phyloP scores from a whole-genome alignment of 2,113 vertebrate species.

The Leucopsar rothschildi region DNA sequence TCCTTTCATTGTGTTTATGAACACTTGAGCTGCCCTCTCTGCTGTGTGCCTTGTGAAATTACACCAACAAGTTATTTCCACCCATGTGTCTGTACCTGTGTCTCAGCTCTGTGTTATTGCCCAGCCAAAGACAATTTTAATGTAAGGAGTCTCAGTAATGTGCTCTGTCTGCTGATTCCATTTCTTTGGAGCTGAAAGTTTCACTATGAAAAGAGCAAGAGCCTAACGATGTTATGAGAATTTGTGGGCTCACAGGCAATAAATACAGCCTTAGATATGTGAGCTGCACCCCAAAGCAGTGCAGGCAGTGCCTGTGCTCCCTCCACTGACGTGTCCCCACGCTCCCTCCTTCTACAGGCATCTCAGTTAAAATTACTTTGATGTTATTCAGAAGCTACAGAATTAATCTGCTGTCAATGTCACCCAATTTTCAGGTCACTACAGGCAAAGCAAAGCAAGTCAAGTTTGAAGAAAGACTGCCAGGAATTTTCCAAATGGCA shows the following conservation, averaged over 20 bases:
- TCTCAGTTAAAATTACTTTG: background rate
- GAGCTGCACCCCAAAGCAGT: background rate
- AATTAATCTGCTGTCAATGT: background rate
- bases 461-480: slow-evolving; percentile 1
- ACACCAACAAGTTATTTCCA: background rate
- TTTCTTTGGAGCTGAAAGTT: background rate
- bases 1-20: background rate
- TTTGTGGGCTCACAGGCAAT: background rate
- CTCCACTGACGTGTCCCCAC: fast-evolving
- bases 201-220: background rate
- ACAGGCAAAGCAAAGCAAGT: background rate
- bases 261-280: background rate
- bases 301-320: background rate
- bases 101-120: background rate
- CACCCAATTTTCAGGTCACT: slow-evolving; percentile 10
- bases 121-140: background rate
- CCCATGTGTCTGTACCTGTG: background rate
- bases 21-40: background rate
- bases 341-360: background rate
- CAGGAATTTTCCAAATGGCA: slow-evolving; percentile 6
- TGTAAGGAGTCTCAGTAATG: background rate
- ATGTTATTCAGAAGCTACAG: background rate
- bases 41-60: background rate
- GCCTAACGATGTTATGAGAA: background rate
- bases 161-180: background rate